Percentiles rank a stretch among this genome's conserved stretches.
Conservation (phyloP, 1,140 invertebrate species). For the Solen grandis region DNA sequence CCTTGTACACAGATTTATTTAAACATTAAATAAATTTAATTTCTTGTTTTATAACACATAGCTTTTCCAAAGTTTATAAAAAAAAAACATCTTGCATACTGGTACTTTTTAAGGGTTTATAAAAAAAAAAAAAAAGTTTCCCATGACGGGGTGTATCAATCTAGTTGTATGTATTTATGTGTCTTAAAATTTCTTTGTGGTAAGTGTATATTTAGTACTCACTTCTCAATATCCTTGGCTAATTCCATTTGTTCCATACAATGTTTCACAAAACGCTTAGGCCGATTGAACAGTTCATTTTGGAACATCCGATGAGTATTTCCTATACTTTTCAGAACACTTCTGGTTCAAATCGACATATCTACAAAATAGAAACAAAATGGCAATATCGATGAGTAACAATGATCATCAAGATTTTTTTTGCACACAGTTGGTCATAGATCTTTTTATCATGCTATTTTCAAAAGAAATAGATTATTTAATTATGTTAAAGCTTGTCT, state of each 20-base stretch:
- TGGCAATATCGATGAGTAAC: background rate
- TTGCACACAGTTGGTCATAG: background rate
- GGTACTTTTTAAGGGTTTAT: too few species aligned
- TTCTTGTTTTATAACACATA: too few species aligned
- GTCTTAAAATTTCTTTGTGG: too few species aligned
- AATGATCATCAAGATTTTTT: background rate
- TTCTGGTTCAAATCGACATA: background rate
- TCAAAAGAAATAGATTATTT: background rate
- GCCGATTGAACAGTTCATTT: background rate
- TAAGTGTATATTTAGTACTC: too few species aligned
- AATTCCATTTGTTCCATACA: background rate
- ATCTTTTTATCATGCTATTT: background rate
- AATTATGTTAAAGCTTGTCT: background rate
- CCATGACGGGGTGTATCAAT: too few species aligned
- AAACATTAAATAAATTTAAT: too few species aligned
- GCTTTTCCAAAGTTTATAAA: too few species aligned
- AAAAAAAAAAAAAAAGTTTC: too few species aligned
- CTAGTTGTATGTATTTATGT: too few species aligned
- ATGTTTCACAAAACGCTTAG: conserved; percentile 4
- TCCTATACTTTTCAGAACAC: conserved; percentile 5
- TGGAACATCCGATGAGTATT: conserved; percentile 13
- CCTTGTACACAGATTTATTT: too few species aligned
- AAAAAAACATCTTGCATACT: too few species aligned
- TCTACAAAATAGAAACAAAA: conserved; percentile 6
- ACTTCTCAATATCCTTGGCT: conserved; percentile 3